Evolutionary conservation across 2,888 invertebrate species (phyloP).

Genomic region (Leptura quadrifasciata): DNA sequence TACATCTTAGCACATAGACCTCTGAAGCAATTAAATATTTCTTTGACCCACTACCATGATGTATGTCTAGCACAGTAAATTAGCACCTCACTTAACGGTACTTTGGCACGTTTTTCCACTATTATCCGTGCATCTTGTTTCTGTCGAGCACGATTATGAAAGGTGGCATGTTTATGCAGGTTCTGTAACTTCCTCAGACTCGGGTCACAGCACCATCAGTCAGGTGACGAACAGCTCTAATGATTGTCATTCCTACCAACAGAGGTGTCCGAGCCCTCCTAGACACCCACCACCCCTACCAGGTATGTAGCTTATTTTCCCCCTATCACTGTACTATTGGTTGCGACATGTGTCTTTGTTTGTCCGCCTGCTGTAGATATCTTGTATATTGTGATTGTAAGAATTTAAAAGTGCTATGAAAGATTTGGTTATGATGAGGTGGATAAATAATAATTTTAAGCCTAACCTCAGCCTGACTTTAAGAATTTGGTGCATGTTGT

Average conservation of each 20-base stretch:
- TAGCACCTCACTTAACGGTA: slow-evolving; percentile 31
- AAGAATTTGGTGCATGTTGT: not conserved
- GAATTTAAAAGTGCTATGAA: not conserved
- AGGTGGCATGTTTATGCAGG: slow-evolving; percentile 75
- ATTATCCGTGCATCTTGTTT: slow-evolving; percentile 45
- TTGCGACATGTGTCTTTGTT: slow-evolving; percentile 25
- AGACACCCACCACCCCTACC: slow-evolving; percentile 70
- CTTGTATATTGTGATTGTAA: not conserved
- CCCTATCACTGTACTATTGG: slow-evolving; percentile 6
- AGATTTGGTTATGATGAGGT: not conserved
- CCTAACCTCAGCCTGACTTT: not conserved
- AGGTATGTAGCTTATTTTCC: slow-evolving; percentile 65
- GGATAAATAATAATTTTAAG: not conserved
- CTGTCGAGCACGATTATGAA: slow-evolving; percentile 50
- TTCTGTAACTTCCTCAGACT: slow-evolving; percentile 94
- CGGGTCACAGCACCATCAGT: slow-evolving; percentile 88
- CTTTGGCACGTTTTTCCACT: slow-evolving; percentile 33
- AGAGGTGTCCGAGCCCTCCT: slow-evolving; percentile 70
- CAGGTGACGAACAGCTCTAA: slow-evolving; percentile 77
- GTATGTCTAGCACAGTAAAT: slow-evolving; percentile 23
- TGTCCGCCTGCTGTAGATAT: slow-evolving; percentile 29
- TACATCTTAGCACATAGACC: slow-evolving; percentile 13
- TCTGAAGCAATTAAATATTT: not conserved
- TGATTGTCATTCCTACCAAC: slow-evolving; percentile 72
- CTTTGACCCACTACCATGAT: slow-evolving; percentile 18